Percentiles rank a stretch among this genome's conserved stretches.
phyloP scores from a whole-genome alignment of 2,888 invertebrate species.

The Sepioteuthis lessoniana region DNA sequence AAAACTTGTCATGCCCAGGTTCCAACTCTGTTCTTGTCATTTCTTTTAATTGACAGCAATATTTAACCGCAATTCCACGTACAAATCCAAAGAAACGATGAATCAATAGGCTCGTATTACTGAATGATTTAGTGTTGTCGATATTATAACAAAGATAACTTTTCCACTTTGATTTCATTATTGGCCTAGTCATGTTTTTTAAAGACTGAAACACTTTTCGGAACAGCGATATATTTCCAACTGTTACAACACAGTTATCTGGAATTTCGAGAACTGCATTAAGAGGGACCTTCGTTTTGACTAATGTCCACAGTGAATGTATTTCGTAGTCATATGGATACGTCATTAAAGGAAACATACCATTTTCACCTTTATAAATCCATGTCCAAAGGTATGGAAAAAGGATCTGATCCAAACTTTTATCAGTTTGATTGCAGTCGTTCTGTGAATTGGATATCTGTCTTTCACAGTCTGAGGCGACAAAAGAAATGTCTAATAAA shows the following conservation, averaged over 20 bases:
- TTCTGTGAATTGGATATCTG: not conserved
- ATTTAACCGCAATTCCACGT: not conserved
- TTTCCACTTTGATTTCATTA: not conserved
- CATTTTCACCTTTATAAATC: not conserved
- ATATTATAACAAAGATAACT: not conserved
- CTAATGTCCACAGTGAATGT: not conserved
- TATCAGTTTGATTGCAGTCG: not conserved
- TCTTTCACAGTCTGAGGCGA: not conserved
- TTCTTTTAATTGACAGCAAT: not conserved
- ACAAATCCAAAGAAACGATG: not conserved
- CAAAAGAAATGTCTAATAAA: too few relatives aligned
- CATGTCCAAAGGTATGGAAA: not conserved
- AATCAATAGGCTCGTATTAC: not conserved
- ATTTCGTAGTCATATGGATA: not conserved
- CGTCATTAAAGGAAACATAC: not conserved
- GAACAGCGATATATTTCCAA: not conserved
- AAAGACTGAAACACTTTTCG: not conserved
- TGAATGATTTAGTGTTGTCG: not conserved
- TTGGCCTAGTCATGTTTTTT: not conserved
- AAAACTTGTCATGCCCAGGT: not conserved
- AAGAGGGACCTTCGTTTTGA: not conserved
- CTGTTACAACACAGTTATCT: not conserved
- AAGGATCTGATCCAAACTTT: not conserved
- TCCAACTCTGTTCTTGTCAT: too few relatives aligned
- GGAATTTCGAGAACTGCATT: not conserved